phyloP scores from a whole-genome alignment of 2,888 invertebrate genomes.

The Tetranychus piercei region DNA sequence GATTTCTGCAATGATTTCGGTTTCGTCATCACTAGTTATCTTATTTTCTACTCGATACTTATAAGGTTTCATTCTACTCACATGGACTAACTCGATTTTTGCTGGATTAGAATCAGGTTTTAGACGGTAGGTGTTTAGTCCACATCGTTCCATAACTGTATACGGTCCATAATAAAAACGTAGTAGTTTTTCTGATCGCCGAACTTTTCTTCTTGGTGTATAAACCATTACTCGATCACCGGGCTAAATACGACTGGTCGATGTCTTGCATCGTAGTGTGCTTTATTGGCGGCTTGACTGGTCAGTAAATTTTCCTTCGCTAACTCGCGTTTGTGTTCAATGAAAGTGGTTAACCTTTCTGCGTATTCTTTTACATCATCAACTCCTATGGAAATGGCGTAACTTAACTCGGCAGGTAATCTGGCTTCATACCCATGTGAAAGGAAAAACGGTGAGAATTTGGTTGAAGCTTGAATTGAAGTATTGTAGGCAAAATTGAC shows the following conservation, averaged over 20 bases:
- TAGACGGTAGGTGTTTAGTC: background rate
- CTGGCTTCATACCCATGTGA: background rate
- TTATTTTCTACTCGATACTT: background rate
- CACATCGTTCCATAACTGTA: background rate
- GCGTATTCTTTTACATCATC: background rate
- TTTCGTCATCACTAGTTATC: background rate
- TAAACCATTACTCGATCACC: constrained; percentile 17
- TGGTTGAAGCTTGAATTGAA: background rate
- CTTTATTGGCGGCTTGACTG: background rate
- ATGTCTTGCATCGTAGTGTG: background rate
- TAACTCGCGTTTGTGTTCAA: background rate
- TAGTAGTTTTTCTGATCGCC: constrained; percentile 15
- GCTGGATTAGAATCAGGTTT: background rate
- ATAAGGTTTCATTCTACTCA: constrained; percentile 13
- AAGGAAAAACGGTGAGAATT: constrained; percentile 8
- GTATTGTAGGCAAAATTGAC: constrained; percentile 18
- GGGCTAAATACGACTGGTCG: background rate
- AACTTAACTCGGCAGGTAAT: constrained; percentile 18
- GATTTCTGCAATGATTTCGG: background rate
- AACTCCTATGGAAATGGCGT: background rate
- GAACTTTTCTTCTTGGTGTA: constrained; percentile 11
- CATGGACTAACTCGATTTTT: constrained; percentile 14
- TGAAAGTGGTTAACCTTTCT: background rate
- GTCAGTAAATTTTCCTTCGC: background rate
- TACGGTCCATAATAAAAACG: constrained; percentile 17